These are phyloP conservation scores for Phymastichus coffea DNA, from an alignment of 1,140 invertebrate genomes.

Conservation along the genomic window DNA sequence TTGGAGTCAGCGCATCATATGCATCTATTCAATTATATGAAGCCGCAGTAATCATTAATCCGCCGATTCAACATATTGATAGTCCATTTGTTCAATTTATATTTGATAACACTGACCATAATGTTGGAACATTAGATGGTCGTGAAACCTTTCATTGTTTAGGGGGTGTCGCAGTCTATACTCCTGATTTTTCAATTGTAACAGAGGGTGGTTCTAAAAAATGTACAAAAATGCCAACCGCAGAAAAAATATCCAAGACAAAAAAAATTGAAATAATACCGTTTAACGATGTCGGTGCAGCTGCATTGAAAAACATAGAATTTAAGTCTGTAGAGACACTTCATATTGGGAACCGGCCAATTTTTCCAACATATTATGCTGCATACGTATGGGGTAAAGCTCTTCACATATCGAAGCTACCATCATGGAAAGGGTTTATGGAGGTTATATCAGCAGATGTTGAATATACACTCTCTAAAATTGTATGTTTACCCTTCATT, in stretches of 20 bases:
- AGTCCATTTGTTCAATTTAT: slow-evolving; percentile 41
- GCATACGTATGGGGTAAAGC: slow-evolving; percentile 10
- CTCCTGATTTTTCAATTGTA: slow-evolving; percentile 39
- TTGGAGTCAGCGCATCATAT: slow-evolving; percentile 42
- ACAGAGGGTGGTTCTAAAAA: slow-evolving; percentile 6
- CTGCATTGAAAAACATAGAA: background rate
- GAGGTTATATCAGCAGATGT: background rate
- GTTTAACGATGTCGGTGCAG: background rate
- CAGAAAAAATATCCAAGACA: background rate
- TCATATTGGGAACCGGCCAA: background rate
- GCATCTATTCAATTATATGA: slow-evolving; percentile 42
- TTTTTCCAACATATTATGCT: background rate
- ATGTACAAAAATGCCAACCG: slow-evolving; percentile 10
- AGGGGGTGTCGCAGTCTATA: slow-evolving; percentile 20
- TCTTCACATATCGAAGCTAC: background rate
- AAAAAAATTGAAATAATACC: slow-evolving; percentile 6
- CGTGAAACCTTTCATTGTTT: slow-evolving; percentile 27
- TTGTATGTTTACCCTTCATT: slow-evolving; percentile 31
- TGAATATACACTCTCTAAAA: background rate
- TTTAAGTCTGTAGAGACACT: background rate
- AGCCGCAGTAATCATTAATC: slow-evolving; percentile 43
- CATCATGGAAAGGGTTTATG: slow-evolving; percentile 26
- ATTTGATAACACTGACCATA: slow-evolving; percentile 47
- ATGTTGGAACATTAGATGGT: slow-evolving; percentile 24
- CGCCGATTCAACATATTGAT: slow-evolving; percentile 28